Base-by-base conservation (phyloP, 1,140 invertebrate genomes). In the Adoxophyes honmai region DNA sequence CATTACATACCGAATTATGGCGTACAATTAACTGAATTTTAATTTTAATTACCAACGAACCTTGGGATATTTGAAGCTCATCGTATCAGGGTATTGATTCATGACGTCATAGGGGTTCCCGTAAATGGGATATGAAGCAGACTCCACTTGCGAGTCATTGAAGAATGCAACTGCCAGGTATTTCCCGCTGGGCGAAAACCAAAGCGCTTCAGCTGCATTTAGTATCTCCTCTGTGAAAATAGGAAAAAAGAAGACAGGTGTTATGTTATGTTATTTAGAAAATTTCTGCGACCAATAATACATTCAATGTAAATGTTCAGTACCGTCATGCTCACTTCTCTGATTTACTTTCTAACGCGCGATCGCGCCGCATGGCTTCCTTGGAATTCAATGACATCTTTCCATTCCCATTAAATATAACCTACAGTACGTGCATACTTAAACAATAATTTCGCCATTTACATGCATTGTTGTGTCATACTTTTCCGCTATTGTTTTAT, bases 61-160 rank as follows among this genome's bases (percentile, higher is more conserved):
- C 91, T 98, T 98, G 0, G 96, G 96, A 88, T 97, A 98, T 70
- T 94, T 93, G 58, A 98, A 93, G 42, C 91, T 88, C 53, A 94
- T 89, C 42, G 91, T 75, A 57, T 90, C 74, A 8, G 92, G 91
- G 62, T 94, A 93, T 73, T 93, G 92, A 61, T 90, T 91, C 13
- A 86, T 84, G n/a, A 91, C 54, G 36, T 90, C 89, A n/a, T 89
- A 90, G 0, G 92, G 90, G 53, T 89, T 82, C 11, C 93, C 93
- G 57, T 93, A 94, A 66, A 89, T 91, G 9, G 81, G 83, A 56
- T 79, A 88, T 0, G 76, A 66, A 0, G 78, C 80, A 0, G 78
- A 81, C 42, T 81, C 78, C 0, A 89, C 84, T 6, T 71, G 28
- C 4, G 90, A 91, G 76, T 97, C 96, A 83, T 97, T 94, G 78